A percentile compares a stretch with the other conserved stretches of the same genome.
Conservation (phyloP, 2,113 vertebrate genomes). For the Pelodiscus sinensis region DNA sequence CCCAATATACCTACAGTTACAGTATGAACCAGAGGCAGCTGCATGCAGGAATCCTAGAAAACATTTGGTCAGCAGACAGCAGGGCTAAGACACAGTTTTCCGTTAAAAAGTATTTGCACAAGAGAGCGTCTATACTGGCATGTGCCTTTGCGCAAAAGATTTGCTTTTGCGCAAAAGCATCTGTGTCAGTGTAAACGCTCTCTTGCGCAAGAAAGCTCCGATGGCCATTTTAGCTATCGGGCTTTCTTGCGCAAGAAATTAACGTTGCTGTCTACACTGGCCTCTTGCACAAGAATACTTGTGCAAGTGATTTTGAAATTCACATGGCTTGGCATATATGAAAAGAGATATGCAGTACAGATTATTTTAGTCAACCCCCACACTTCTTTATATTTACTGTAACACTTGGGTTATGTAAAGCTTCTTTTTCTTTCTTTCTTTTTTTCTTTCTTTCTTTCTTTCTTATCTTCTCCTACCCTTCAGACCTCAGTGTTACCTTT, state of each 20-base stretch:
- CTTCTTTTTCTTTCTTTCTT: constrained; percentile 42
- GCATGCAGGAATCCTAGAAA: not conserved
- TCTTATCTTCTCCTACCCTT: constrained; percentile 41
- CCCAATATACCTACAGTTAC: not conserved
- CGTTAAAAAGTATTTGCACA: too few relatives aligned
- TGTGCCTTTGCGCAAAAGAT: too few relatives aligned
- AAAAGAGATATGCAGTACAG: not conserved
- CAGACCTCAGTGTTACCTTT: constrained; percentile 45
- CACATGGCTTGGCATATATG: constrained; percentile 16
- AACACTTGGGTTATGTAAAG: constrained; percentile 25
- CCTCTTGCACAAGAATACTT: too few relatives aligned
- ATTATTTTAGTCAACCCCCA: constrained; percentile 18
- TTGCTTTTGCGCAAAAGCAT: too few relatives aligned
- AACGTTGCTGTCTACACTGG: too few relatives aligned
- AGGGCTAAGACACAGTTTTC: not conserved
- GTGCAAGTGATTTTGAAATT: not conserved
- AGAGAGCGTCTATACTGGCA: too few relatives aligned
- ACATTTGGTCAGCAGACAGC: not conserved
- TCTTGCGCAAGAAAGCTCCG: too few relatives aligned
- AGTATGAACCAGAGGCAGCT: not conserved
- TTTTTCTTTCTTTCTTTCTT: constrained; percentile 42
- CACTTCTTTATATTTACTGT: not conserved
- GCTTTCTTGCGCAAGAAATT: too few relatives aligned
- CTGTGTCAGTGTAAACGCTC: too few relatives aligned
- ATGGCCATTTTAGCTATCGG: too few relatives aligned